Evolutionary conservation across 2,113 vertebrate species (phyloP).

Genomic region (Fulmarus glacialis): DNA sequence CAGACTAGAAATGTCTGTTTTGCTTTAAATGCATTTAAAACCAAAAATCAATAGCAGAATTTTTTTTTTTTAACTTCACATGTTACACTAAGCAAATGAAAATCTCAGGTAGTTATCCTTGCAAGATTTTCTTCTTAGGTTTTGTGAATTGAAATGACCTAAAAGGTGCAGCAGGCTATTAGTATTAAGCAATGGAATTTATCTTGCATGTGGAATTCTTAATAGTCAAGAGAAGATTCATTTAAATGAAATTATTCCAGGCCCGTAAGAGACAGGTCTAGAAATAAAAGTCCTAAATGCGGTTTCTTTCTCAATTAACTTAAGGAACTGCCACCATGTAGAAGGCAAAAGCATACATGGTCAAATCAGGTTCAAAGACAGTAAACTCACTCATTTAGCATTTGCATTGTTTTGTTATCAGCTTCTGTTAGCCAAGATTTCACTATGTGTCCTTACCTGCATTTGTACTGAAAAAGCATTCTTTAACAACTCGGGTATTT

Average conservation of each 20-base stretch:
- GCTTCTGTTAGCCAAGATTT: not conserved
- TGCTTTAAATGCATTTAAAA: not conserved
- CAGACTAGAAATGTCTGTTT: not conserved
- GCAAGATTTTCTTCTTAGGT: not conserved
- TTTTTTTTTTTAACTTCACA: not conserved
- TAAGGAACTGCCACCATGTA: rapidly evolving
- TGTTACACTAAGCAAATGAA: not conserved
- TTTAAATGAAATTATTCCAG: not conserved
- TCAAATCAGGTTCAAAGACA: not conserved
- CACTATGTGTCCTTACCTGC: not conserved
- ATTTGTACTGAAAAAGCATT: not conserved
- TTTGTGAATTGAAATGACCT: not conserved
- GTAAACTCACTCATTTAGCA: not conserved
- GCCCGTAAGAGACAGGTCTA: not conserved
- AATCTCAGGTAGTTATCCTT: not conserved
- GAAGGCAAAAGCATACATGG: not conserved
- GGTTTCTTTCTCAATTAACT: not conserved
- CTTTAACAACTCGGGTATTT: rapidly evolving
- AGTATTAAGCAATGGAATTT: not conserved
- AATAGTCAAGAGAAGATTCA: not conserved
- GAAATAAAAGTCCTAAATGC: not conserved
- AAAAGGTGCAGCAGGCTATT: not conserved
- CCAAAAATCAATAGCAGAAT: not conserved
- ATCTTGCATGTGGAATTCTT: not conserved
- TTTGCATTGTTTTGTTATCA: not conserved